Evolutionary conservation across 2,113 vertebrate genomes (phyloP).

Genomic region (Phaethon lepturus): DNA sequence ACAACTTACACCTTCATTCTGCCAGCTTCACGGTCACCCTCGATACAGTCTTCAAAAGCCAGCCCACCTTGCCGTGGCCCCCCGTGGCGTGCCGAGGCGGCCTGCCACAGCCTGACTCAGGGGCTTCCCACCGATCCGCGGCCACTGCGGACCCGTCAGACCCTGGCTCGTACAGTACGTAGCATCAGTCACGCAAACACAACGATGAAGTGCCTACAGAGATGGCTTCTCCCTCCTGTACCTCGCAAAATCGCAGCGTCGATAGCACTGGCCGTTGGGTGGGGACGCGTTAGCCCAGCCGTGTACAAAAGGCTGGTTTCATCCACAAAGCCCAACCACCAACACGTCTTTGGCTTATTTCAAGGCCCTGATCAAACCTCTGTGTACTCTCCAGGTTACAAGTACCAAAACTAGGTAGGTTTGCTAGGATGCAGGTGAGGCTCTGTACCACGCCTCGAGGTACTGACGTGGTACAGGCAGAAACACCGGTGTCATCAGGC

Average conservation of each 20-base stretch:
- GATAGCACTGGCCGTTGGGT: not conserved
- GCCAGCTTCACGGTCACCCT: not conserved
- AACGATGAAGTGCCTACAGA: not conserved
- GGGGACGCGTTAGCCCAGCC: not conserved
- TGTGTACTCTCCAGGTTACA: too few relatives aligned
- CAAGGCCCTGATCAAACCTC: not conserved
- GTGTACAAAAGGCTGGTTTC: not conserved
- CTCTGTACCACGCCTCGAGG: not conserved
- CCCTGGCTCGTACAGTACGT: not conserved
- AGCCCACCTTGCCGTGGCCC: not conserved
- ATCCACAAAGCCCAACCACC: not conserved
- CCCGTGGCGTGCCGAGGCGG: not conserved
- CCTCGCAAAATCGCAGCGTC: not conserved
- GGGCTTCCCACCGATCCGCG: not conserved
- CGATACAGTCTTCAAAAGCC: not conserved
- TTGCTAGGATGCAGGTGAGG: not conserved
- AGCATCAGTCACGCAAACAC: not conserved
- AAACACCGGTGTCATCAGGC: not conserved
- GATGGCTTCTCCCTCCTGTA: not conserved
- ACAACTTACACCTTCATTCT: not conserved
- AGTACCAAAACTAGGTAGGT: not conserved
- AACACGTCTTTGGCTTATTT: not conserved
- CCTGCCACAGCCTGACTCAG: not conserved
- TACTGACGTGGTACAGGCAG: not conserved
- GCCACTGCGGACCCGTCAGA: not conserved